Base-by-base conservation (phyloP, 2,113 vertebrate species). In the Sylvia atricapilla region DNA sequence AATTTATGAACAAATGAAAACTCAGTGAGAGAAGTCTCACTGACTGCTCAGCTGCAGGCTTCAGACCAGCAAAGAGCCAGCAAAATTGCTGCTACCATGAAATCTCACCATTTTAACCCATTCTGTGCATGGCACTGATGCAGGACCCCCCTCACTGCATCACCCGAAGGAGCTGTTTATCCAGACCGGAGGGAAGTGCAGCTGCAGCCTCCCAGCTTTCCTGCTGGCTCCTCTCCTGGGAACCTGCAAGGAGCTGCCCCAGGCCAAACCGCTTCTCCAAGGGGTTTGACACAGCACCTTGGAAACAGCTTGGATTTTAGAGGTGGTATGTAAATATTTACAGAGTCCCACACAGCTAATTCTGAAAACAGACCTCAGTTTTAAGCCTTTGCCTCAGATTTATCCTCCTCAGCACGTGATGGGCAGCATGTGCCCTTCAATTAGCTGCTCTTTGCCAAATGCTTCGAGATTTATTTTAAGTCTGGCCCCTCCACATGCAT, bases 401-500 rank as follows among this genome's bases (percentile, higher is more conserved):
- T 77, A 74, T 37, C 70, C 63, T 76, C 25, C 22, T 53, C 73
- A 49, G 60, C 92, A 63, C 1, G 1, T 15, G 81, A 83, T 5
- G 28, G 62, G 84, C 7, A 49, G 78, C 6, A 10, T n/a, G 70
- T 49, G 81, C 87, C 8, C 2, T 49, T 87, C 84, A 58, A 30
- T 91, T 58, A 85, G 78, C 60, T 20, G 25, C 66, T 89, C 41
- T 55, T 85, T 91, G 93, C 84, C 91, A 95, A 94, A 92, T 59
- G 74, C 84, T 67, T 78, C 9, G 0, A 82, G 94, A 89, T 87
- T 91, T 94, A 87, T 90, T 94, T 94, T 85, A 76, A 91, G 67
- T 89, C 70, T 88, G 84, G 43, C 27, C 81, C 67, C 50, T 62
- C 63, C 59, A 83, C 77, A 87, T 15, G 50, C 70, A 93, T 89